Percentiles rank a stretch among this genome's conserved stretches.
Evolutionary conservation across 2,113 vertebrate genomes (phyloP).

Genomic region (Chionis minor): DNA sequence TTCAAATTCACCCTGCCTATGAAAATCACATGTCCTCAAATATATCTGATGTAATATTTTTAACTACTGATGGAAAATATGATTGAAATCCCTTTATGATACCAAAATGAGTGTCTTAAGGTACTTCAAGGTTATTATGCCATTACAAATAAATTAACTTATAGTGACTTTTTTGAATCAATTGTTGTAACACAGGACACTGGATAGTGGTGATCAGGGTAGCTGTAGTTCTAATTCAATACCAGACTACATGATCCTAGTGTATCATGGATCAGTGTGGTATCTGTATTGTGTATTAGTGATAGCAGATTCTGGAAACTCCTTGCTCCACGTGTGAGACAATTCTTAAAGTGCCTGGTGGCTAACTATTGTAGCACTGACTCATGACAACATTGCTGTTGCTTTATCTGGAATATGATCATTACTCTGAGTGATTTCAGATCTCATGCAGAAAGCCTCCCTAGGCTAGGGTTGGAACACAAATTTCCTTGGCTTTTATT

Average conservation of each 20-base stretch:
- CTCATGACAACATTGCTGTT: not conserved
- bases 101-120: not conserved
- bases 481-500: not conserved
- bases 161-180: not conserved
- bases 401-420: not conserved
- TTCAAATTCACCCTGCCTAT: not conserved
- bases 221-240: not conserved
- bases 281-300: not conserved
- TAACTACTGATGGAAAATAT: not conserved
- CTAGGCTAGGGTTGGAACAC: not conserved
- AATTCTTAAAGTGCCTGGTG: not conserved
- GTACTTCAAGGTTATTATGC: not conserved
- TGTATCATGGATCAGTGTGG: not conserved
- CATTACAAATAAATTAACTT: not conserved
- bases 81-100: not conserved
- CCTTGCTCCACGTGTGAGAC: not conserved
- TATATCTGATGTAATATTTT: not conserved
- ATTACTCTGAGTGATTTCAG: not conserved
- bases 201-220: not conserved
- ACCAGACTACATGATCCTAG: not conserved
- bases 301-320: not conserved
- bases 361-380: not conserved
- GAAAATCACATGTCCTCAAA: not conserved
- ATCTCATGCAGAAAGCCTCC: not conserved
- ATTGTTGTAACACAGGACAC: not conserved